phyloP scores from a whole-genome alignment of 1,140 invertebrate species.

The Apis dorsata region DNA sequence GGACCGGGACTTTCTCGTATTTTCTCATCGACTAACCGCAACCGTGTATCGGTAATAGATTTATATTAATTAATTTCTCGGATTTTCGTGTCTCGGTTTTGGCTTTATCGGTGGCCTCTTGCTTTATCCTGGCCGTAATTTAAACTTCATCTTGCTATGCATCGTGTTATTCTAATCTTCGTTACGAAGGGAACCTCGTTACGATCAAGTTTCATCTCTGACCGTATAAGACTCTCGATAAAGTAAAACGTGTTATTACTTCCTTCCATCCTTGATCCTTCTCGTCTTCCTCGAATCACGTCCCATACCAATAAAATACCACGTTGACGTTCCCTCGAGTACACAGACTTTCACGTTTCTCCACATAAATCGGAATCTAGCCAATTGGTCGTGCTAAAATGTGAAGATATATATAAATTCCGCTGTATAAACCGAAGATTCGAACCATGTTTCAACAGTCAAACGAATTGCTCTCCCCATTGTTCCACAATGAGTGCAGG shows the following conservation, averaged over 20 bases:
- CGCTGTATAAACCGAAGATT: background rate
- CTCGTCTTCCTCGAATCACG: constrained; percentile 42
- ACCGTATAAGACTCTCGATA: background rate
- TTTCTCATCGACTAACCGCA: constrained; percentile 28
- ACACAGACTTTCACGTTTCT: constrained; percentile 37
- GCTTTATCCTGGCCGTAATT: background rate
- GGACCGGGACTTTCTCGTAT: constrained; percentile 12
- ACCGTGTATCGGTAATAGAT: constrained; percentile 24
- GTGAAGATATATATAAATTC: too few species aligned
- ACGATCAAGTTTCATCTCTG: background rate
- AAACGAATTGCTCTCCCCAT: too few species aligned
- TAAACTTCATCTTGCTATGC: background rate
- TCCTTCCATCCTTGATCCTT: constrained; percentile 40
- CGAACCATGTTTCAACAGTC: background rate
- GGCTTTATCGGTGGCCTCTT: background rate
- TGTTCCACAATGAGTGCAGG: too few species aligned
- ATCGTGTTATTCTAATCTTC: background rate
- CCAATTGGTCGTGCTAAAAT: background rate
- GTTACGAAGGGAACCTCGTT: background rate
- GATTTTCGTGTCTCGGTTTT: background rate
- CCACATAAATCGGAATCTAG: constrained; percentile 45
- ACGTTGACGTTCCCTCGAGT: constrained; percentile 24
- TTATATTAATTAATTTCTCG: constrained; percentile 41
- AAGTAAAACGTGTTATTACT: background rate
- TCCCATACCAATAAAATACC: constrained; percentile 20